Base-by-base conservation (phyloP, 2,113 vertebrate genomes). In the Podiceps cristatus region DNA sequence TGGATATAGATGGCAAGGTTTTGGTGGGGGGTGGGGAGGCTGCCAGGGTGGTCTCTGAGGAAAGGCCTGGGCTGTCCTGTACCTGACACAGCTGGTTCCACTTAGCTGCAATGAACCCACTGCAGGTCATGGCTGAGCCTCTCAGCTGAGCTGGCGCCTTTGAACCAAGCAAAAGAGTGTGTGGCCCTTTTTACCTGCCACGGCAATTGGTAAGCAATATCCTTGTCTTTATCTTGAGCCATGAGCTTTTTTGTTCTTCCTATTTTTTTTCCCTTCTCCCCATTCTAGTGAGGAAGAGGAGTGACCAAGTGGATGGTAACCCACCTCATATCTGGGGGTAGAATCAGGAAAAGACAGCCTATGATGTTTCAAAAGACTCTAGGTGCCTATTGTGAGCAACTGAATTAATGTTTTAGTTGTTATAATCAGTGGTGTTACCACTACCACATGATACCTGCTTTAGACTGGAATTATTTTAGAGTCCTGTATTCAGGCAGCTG, bases 1-100 rank as follows among this genome's bases (percentile, higher is more conserved):
- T 72, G 20, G 4, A 8, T 42, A 42, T 23, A 77, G 28, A 24
- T 22, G 19, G 7, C 44, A 45, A 64, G 13, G 50, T 29, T 87
- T 64, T 29, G 31, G 6, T 1, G 2, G 8, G n/a, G 9, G 8
- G 4, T 0, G 2, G 33, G 3, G 5, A 44, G 10, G 3, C 22
- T 87, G 6, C 11, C 18, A 49, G 17, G 20, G 18, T 68, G 5
- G 18, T 64, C 3, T 64, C 44, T 78, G 45, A 79, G 18, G 5
- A 40, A 8, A 7, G 19, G 37, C 27, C 6, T 2, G 13, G 22
- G 9, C 18, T 66, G 18, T n/a, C 6, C 8, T 9, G 10, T 58
- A 10, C 23, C 18, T 33, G 15, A 29, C 9, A 20, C 14, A 13
- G 22, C 4, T 3, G 2, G 24, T 18, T 42, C 42, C 42, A 42